Evolutionary conservation across 2,797 vertebrate genomes (phyloP), one percentile per base, ranked within the genome.

Genomic region (Synanceia verrucosa): DNA sequence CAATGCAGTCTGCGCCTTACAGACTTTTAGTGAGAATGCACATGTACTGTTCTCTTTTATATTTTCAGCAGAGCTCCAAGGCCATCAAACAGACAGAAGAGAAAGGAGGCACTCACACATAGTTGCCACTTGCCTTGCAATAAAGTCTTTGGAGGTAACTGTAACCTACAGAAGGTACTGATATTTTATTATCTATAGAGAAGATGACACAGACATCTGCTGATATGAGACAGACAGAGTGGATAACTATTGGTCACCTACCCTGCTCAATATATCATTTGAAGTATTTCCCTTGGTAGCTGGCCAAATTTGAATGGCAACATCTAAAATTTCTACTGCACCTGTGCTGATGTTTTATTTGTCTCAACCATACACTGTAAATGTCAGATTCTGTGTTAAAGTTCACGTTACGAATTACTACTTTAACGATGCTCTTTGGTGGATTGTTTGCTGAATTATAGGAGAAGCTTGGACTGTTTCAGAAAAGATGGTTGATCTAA

Each of bases 21-120:
- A 85, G 75, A 46, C 79, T 78, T 84, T 81, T 67, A 65, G 37
- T 65, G 79, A 77, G 61, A 82, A 83, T 60, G 73, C 72, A 78
- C 71, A 70, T 72, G 78, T 70, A 71, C 80, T 76, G 55, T 67
- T 59, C 59, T 72, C 77, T 78, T 71, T 75, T 71, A 65, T 84
- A 55, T 84, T 66, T 77, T 61, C 71, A 69, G 72, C 81, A 28
- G 24, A 76, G 63, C 52, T 73, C 24, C 63, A 57, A 67, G 61
- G 70, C 73, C 64, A 18, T 64, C 8, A 9, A 52, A 65, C 31
- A 44, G 8, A 76, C 43, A 69, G 33, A 66, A 59, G 21, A 68
- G 19, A 66, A 58, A 75, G 21, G 51, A 70, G 65, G 52, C 19
- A 24, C 29, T 61, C 29, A 0, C 5, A 57, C 10, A 50, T 5